phyloP scores from a whole-genome alignment of 2,113 vertebrate genomes.

The Numida meleagris region DNA sequence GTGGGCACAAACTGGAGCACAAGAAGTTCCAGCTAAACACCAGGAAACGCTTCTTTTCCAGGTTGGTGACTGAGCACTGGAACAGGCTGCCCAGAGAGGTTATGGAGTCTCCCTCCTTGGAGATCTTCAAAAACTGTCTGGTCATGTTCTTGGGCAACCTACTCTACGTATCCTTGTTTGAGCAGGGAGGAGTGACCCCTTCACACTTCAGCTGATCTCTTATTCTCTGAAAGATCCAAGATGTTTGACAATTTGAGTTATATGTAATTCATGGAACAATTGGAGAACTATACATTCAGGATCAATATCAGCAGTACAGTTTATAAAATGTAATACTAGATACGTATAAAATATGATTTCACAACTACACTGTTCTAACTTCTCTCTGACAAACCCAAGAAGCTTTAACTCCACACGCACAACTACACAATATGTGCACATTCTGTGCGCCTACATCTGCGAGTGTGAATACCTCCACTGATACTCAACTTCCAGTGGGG shows the following conservation, averaged over 20 bases:
- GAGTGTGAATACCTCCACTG: rapidly evolving
- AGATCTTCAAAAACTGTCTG: neutral
- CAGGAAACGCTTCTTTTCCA: neutral
- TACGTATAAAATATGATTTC: neutral
- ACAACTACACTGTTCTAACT: neutral
- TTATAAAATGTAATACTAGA: neutral
- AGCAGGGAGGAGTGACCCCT: neutral
- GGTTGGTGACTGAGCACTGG: neutral
- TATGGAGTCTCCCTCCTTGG: neutral
- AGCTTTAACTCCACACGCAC: neutral
- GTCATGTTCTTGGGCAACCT: neutral
- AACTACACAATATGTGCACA: rapidly evolving
- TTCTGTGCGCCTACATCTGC: rapidly evolving
- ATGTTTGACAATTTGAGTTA: neutral
- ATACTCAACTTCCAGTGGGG: rapidly evolving
- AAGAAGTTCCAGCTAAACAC: neutral
- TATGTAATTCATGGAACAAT: neutral
- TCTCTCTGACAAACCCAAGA: neutral
- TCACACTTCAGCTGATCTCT: neutral
- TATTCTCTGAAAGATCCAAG: neutral
- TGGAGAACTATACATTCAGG: neutral
- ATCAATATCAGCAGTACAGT: neutral
- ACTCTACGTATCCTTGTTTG: neutral
- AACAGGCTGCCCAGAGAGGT: neutral
- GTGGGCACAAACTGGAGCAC: neutral